Percentiles rank a stretch among this genome's conserved stretches.
phyloP scores from a whole-genome alignment of 2,888 invertebrate species.

The Noctua comes region DNA sequence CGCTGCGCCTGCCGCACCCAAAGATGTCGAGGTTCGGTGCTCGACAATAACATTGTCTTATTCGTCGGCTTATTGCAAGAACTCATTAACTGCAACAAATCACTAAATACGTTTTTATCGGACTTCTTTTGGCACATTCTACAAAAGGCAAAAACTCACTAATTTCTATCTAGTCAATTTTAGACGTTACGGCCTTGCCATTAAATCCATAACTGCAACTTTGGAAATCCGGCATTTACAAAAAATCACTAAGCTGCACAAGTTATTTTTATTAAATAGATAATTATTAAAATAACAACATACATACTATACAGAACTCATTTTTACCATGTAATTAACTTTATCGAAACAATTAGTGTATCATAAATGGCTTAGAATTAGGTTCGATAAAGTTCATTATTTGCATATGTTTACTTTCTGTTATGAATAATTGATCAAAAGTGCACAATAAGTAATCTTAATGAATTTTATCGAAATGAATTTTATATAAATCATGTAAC shows the following conservation, averaged over 20 bases:
- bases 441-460: no score
- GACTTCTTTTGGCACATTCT: neutral
- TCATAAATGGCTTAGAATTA: neutral
- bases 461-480: no score
- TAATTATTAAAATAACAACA: neutral
- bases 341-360: slow-evolving; percentile 7
- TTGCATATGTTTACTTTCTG: no score
- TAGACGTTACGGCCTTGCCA: neutral
- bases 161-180: slow-evolving; percentile 4
- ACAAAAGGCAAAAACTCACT: slow-evolving; percentile 1
- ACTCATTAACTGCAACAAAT: slow-evolving; percentile 3
- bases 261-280: slow-evolving; percentile 4
- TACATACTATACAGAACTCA: neutral
- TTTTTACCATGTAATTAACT: neutral
- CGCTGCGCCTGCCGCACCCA: no score
- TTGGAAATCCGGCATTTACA: neutral
- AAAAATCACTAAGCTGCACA: slow-evolving; percentile 1
- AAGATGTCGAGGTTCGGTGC: no score
- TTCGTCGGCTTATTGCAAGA: slow-evolving; percentile 6
- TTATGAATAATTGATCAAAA: no score
- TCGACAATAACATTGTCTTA: no score
- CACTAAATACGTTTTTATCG: slow-evolving; percentile 2
- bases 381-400: neutral
- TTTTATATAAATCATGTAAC: no score
- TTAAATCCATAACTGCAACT: neutral